A percentile compares a stretch with the other conserved stretches of the same genome.
Evolutionary conservation across 2,797 vertebrate species (phyloP).

Genomic region (Rhynchotus rufescens): DNA sequence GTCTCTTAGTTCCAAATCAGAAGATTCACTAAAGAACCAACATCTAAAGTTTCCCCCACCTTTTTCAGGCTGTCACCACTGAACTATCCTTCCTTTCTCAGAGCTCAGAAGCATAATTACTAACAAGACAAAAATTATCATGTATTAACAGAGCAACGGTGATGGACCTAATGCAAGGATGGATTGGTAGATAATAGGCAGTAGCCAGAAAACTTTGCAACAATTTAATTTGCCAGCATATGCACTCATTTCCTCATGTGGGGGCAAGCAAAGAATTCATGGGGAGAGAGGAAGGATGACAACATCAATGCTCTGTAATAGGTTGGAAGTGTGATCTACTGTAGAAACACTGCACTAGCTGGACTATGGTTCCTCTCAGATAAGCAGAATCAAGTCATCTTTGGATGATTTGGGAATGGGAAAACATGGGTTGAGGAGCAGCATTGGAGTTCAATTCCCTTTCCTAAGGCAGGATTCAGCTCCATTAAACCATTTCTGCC

Average conservation of each 20-base stretch:
- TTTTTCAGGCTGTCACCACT: neutral
- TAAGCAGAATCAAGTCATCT: conserved; percentile 62
- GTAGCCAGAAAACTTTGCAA: conserved; percentile 31
- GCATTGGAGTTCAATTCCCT: conserved; percentile 26
- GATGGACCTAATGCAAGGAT: neutral
- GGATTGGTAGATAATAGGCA: conserved; percentile 26
- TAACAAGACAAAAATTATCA: conserved; percentile 2
- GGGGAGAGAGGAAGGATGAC: neutral
- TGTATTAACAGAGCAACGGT: neutral
- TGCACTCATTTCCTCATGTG: conserved; percentile 33
- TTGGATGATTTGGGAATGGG: conserved; percentile 26
- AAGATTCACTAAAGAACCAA: neutral
- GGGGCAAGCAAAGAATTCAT: neutral
- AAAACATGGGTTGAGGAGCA: conserved; percentile 1
- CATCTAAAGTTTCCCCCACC: neutral
- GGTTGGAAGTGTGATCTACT: neutral
- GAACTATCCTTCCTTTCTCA: neutral
- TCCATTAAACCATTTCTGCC: conserved; percentile 59
- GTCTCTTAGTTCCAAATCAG: neutral
- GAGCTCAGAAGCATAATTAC: neutral
- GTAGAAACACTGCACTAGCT: neutral
- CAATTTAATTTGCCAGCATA: conserved; percentile 28
- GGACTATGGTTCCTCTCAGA: neutral
- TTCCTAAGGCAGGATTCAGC: conserved; percentile 51
- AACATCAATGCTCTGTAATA: neutral